Conservation (phyloP, 2,113 vertebrate species). For the Phylloscopus whistleri region DNA sequence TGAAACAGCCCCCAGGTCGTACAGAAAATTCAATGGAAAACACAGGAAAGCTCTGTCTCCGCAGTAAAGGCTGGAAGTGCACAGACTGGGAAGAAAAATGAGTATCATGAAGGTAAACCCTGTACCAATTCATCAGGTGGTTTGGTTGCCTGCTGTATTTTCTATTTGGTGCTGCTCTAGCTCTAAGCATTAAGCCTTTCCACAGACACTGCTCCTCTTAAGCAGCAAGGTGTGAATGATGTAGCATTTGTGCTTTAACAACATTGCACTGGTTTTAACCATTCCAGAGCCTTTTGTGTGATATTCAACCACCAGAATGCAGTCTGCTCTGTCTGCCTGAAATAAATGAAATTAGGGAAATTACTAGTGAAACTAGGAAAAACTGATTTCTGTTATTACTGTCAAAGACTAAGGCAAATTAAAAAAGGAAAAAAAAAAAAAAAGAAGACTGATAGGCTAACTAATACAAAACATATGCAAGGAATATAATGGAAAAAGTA, state of each 20-base stretch:
- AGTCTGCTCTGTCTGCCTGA: background rate
- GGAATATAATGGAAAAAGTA: background rate
- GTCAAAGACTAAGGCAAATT: background rate
- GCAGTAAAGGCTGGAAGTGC: background rate
- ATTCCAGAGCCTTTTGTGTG: background rate
- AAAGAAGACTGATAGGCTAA: background rate
- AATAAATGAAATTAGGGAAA: background rate
- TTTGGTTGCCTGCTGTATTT: background rate
- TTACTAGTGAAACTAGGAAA: background rate
- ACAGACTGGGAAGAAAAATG: background rate
- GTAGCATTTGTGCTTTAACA: background rate
- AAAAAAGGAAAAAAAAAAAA: too few relatives aligned
- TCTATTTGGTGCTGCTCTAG: background rate
- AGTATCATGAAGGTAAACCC: background rate
- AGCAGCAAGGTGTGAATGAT: background rate
- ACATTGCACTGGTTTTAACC: background rate
- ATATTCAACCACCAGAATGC: background rate
- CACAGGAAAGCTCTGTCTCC: fast-evolving
- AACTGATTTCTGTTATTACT: background rate
- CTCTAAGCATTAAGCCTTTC: background rate
- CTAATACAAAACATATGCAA: background rate
- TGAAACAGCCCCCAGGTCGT: background rate
- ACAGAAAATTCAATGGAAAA: background rate
- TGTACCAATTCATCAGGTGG: constrained; percentile 27
- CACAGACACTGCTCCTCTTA: background rate